Percentiles rank a stretch among this genome's conserved stretches.
phyloP scores from a whole-genome alignment of 2,797 vertebrate genomes.

The Pampus argenteus region DNA sequence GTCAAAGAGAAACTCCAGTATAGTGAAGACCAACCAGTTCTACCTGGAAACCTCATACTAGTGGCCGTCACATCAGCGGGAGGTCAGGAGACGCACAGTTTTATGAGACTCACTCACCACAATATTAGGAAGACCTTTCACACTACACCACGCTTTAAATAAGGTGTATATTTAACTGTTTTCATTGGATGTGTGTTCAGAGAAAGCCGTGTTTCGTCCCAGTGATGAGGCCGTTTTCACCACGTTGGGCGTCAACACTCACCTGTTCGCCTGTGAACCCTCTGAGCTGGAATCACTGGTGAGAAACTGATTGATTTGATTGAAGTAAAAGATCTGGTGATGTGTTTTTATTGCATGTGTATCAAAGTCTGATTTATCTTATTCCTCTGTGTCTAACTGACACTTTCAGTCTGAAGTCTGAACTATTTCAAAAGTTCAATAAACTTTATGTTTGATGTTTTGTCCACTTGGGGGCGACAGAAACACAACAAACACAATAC shows the following conservation, averaged over 20 bases:
- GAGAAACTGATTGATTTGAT: slow-evolving; percentile 64
- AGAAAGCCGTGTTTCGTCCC: slow-evolving; percentile 94
- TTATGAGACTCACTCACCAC: too few relatives aligned
- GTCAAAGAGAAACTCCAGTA: slow-evolving; percentile 96
- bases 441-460: too few relatives aligned
- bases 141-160: too few relatives aligned
- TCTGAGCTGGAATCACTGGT: slow-evolving; percentile 92
- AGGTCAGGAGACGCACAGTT: slow-evolving; percentile 79
- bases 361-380: too few relatives aligned
- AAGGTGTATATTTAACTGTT: background rate
- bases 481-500: too few relatives aligned
- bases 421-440: too few relatives aligned
- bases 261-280: slow-evolving; percentile 93
- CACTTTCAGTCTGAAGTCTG: too few relatives aligned
- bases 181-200: slow-evolving; percentile 72
- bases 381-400: too few relatives aligned
- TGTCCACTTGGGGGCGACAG: too few relatives aligned
- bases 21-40: slow-evolving; percentile 90
- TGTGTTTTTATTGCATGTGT: too few relatives aligned
- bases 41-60: slow-evolving; percentile 91
- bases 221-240: slow-evolving; percentile 97
- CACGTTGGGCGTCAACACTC: slow-evolving; percentile 96
- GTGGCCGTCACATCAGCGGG: slow-evolving; percentile 94
- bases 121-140: too few relatives aligned
- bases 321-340: too few relatives aligned